Evolutionary conservation across 2,888 invertebrate species (phyloP), one percentile per base, ranked within the genome.

Genomic region (Leptinotarsa peninsularis): DNA sequence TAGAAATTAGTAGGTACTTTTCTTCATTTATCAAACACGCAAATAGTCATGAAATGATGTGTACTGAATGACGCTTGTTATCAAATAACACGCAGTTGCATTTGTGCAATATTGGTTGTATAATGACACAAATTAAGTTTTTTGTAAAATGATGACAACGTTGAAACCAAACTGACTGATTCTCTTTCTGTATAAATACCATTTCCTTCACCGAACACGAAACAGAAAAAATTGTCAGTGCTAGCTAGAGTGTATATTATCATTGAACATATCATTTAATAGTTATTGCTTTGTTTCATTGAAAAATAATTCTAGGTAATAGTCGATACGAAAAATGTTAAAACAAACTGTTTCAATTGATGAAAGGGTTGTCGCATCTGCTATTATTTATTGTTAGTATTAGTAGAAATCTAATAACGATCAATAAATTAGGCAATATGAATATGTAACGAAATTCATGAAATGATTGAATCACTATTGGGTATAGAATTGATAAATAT

Each of bases 361-460:
- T 63, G 43, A 63, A 33, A n/a, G 4, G 43, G 27, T 27, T 27
- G 14, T 63, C n/a, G 3, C 5, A 33, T 43, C 13, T 63, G 33
- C 63, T n/a, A 63, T 63, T 43, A 63, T 63, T 63, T 33, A 43
- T 63, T 63, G 63, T 63, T 13, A 27, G 17, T 7, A 4, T 63
- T n/a, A 63, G n/a, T 63, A 43, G 27, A 72, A 71, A 75, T 75
- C 54, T 18, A 72, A 75, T 75, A 67, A 67, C 50, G 23, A 63
- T 68, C 72, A 68, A 68, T 75, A 68, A 63, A 75, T 69, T 77
- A 75, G 68, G 72, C 71, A 77, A 73, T 75, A 74, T 69, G 60
- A 71, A 75, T 77, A 56, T 74, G 70, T 72, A 71, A 75, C 71
- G 71, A 73, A 73, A 71, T 71, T 73, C 63, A 75, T 73, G 66